These are phyloP conservation scores for Sebastes diploproa DNA, from an alignment of 2,797 vertebrate species.

Conservation along the genomic window DNA sequence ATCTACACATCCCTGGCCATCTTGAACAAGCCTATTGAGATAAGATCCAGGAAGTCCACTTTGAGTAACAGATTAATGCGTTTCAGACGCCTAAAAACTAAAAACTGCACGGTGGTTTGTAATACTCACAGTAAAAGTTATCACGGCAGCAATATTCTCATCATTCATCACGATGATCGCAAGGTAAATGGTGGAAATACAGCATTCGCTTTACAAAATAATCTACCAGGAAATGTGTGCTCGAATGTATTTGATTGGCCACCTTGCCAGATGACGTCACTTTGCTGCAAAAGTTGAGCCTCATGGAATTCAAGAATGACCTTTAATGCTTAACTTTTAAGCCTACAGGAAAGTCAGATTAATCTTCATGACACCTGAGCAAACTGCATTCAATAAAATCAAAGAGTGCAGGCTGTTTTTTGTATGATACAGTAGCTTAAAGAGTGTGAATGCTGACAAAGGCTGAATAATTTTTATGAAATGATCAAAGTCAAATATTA, in stretches of 20 bases:
- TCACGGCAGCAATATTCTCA: background rate
- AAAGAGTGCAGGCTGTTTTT: background rate
- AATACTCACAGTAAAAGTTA: background rate
- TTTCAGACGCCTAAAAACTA: background rate
- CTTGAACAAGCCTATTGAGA: background rate
- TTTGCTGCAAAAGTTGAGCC: background rate
- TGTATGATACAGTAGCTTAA: background rate
- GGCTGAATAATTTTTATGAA: background rate
- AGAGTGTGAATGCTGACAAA: background rate
- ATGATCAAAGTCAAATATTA: slow-evolving; percentile 38
- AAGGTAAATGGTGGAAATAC: background rate
- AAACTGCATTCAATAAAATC: background rate
- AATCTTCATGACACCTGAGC: background rate
- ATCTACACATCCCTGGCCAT: background rate
- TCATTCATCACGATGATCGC: background rate
- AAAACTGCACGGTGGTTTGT: background rate
- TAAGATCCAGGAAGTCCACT: background rate
- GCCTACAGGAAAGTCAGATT: background rate
- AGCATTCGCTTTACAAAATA: background rate
- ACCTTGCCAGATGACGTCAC: background rate
- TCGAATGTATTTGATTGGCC: background rate
- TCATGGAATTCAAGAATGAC: background rate
- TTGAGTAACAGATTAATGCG: background rate
- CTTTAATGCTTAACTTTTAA: background rate
- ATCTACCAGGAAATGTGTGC: background rate